Evolutionary conservation across 2,888 invertebrate genomes (phyloP), one percentile per base, ranked within the genome.

Genomic region (Athalia circularis): DNA sequence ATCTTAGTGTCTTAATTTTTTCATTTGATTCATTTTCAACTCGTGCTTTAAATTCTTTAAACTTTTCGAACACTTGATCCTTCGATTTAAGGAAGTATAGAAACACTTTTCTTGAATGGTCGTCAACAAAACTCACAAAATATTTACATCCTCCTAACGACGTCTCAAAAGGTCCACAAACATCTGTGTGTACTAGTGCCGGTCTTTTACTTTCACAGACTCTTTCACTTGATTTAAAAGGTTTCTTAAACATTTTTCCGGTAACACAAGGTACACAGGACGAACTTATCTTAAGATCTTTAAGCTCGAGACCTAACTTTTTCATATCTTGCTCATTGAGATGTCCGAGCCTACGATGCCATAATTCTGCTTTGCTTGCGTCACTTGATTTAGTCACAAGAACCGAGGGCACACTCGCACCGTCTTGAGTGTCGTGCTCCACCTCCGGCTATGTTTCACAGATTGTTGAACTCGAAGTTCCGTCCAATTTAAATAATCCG

Each of bases 91-190:
- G n/a, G 79, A 87, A 83, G 74, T 86, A 86, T 48, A 85, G 81
- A 80, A 83, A 83, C 15, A 79, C 80, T 82, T 83, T 85, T 65
- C 83, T 80, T 43, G 82, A 85, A 77, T 78, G 81, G 80, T 89
- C 87, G 83, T 89, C 88, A 0, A 87, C 80, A 78, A 89, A 88
- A 0, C 84, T 81, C 0, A 87, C 77, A 81, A 86, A 86, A 80
- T 86, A 88, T 76, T 77, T 83, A 1, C 82, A 79, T 6, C 83
- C 84, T 54, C 82, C 83, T 59, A 82, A 54, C 11, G 85, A 84
- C 50, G 29, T 61, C 76, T 81, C 83, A 83, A 84, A 81, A 8
- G 84, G 85, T 9, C 85, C 84, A 79, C 83, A 83, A 54, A 87
- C 62, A 77, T 87, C 86, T 6, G 84, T 80, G 80, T 86, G 87